These are phyloP conservation scores for Deladenus siricidicola DNA, from an alignment of 2,888 invertebrate species.

Conservation along the genomic window DNA sequence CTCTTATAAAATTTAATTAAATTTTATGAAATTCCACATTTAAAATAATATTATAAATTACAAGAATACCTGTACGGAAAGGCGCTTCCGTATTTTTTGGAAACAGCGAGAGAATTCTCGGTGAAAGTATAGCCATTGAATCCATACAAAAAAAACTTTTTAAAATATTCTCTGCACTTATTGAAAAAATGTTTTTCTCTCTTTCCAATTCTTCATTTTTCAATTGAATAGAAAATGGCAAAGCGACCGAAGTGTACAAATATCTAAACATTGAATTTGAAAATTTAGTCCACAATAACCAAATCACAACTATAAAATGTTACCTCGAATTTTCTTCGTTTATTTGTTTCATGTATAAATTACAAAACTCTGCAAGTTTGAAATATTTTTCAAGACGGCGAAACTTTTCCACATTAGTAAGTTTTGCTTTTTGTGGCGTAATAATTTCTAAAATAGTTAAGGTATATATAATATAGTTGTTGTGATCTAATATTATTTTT, in stretches of 20 bases:
- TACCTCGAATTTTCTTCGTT: background rate
- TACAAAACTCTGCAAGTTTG: background rate
- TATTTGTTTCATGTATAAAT: background rate
- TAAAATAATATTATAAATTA: no score
- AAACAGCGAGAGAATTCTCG: background rate
- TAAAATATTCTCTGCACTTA: background rate
- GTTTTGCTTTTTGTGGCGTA: background rate
- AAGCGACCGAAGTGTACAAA: background rate
- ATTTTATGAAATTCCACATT: no score
- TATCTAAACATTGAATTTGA: background rate
- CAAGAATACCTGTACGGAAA: background rate
- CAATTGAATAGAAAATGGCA: background rate
- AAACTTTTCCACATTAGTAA: background rate
- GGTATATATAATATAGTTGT: no score
- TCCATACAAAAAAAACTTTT: background rate
- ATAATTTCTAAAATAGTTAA: no score
- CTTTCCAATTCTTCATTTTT: background rate
- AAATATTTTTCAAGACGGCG: background rate
- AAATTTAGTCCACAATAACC: no score
- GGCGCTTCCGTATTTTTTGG: background rate
- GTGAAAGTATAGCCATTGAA: background rate
- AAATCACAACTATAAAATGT: background rate
- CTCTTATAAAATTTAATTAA: no score
- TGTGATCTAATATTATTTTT: no score
- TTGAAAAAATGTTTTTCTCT: background rate